Evolutionary conservation across 2,888 invertebrate species (phyloP), one percentile per base, ranked within the genome.

Genomic region (Drosophila aldrichi): DNA sequence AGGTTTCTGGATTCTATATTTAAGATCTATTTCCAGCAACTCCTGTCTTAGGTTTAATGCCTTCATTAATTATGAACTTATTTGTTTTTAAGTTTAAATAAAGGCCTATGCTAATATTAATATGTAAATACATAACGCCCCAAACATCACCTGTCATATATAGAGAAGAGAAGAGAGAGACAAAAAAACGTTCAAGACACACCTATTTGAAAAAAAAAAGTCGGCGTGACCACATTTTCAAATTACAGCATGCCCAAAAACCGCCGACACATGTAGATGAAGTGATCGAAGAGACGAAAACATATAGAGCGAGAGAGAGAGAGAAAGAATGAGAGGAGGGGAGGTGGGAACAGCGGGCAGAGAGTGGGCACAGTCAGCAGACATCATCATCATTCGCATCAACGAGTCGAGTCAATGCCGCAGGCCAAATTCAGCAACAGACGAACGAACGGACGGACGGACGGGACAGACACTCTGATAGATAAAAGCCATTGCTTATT

Each of bases 131-230:
- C 36, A 22, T 40, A 44, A 69, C 69, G 63, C 44, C 57, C n/a
- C 55, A 54, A 51, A 61, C 74, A 63, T 79, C 79, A 77, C 70
- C 65, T 77, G 77, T 79, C 79, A 77, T 62, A 49, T 18, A 41
- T 14, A 54, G 16, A 59, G 18, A 41, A 20, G 12, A 32, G 20
- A 52, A 59, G 18, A 34, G 18, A 59, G n/a, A 18, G 16, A 16
- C 16, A 22, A 58, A 32, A 25, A 20, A 9, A 44, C 48, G 25
- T 25, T 44, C 40, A n/a, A 62, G 76, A 57, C 79, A 79, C 77
- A 67, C 77, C 70, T 66, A 73, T 63, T 74, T 63, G 63, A 51
- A 38, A 38, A 52, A 66, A 66, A 51, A 38, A 52, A 52, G 38
- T 22, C 48, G 76, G 29, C 70, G 43, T 75, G 61, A 70, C 67